Evolutionary conservation across 2,888 invertebrate species (phyloP).

Genomic region (Baronia brevicornis): DNA sequence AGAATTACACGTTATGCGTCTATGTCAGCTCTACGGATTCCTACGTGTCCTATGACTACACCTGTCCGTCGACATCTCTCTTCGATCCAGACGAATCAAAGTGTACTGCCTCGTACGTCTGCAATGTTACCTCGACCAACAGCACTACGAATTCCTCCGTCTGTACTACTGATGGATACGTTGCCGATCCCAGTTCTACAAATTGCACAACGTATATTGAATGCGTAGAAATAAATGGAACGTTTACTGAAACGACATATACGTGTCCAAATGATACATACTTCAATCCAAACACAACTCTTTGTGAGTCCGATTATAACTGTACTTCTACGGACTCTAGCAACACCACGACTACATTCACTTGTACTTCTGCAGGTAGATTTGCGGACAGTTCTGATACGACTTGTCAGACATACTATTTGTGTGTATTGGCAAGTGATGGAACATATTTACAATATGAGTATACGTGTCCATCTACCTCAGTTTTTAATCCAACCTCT

Average conservation of each 20-base stretch:
- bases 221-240: conserved; percentile 44
- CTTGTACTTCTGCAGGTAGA: conserved; percentile 52
- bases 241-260: conserved; percentile 18
- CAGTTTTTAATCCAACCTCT: conserved; percentile 51
- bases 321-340: conserved; percentile 42
- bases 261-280: conserved; percentile 32
- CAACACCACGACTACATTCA: conserved; percentile 35
- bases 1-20: conserved; percentile 57
- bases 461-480: conserved; percentile 57
- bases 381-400: conserved; percentile 50
- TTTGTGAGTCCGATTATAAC: conserved; percentile 42
- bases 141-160: conserved; percentile 26
- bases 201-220: conserved; percentile 49
- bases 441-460: conserved; percentile 39
- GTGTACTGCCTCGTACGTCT: conserved; percentile 49
- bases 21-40: conserved; percentile 27
- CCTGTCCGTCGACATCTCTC: conserved; percentile 54
- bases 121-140: conserved; percentile 30
- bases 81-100: conserved; percentile 44
- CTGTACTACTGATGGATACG: conserved; percentile 46
- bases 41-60: conserved; percentile 47
- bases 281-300: conserved; percentile 44
- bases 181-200: conserved; percentile 42
- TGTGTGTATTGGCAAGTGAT: conserved; percentile 41
- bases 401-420: conserved; percentile 53